A percentile compares a stretch with the other conserved stretches of the same genome.
phyloP scores from a whole-genome alignment of 2,888 invertebrate genomes.

The Xestoiulus laeticollis region DNA sequence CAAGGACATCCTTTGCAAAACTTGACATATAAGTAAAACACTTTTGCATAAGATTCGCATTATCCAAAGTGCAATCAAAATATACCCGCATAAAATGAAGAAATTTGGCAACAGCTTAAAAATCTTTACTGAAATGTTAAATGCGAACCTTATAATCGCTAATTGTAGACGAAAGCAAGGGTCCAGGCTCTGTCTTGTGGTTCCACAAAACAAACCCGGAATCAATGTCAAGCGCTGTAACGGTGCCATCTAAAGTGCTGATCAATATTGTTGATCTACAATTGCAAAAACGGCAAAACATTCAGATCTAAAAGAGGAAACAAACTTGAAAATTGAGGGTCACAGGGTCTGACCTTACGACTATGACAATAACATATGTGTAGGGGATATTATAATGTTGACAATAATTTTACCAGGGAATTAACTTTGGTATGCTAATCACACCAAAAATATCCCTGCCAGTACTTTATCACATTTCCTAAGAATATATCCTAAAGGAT shows the following conservation, averaged over 20 bases:
- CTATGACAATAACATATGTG: too few species aligned
- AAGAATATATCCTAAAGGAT: too few species aligned
- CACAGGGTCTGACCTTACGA: too few species aligned
- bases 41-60: too few species aligned
- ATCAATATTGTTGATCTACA: constrained; percentile 77
- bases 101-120: neutral
- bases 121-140: neutral
- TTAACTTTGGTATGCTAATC: too few species aligned
- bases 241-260: constrained; percentile 88
- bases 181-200: constrained; percentile 76
- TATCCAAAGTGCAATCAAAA: neutral
- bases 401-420: too few species aligned
- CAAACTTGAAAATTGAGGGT: neutral
- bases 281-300: too few species aligned
- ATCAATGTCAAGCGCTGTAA: constrained; percentile 81
- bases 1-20: too few species aligned
- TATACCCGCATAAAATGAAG: neutral
- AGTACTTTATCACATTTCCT: too few species aligned
- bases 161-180: constrained; percentile 87
- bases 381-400: too few species aligned
- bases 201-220: constrained; percentile 78
- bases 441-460: too few species aligned
- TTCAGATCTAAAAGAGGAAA: constrained; percentile 41
- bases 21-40: too few species aligned
- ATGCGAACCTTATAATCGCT: constrained; percentile 83